Percentiles rank a stretch among this genome's conserved stretches.
Conservation (phyloP, 2,888 invertebrate species). For the Microctonus aethiopoides region DNA sequence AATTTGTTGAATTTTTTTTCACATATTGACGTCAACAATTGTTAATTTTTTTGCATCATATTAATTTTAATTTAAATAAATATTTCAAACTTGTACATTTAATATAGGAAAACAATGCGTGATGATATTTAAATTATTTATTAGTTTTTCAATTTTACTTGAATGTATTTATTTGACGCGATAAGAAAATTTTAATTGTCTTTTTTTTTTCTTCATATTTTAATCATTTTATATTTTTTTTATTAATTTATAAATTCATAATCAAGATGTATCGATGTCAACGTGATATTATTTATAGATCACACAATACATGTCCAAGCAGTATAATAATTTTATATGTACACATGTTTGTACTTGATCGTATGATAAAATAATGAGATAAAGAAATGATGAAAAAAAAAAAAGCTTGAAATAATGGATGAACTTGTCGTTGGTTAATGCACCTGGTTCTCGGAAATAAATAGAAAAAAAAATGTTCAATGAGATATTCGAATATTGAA, state of each 20-base stretch:
- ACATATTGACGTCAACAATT: background rate
- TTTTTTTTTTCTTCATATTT: background rate
- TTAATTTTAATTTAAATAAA: background rate
- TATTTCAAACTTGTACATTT: background rate
- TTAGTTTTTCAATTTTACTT: background rate
- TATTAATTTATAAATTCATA: background rate
- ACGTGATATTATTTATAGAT: background rate
- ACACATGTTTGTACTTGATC: no score
- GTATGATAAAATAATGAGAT: background rate
- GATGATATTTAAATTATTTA: background rate
- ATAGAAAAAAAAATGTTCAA: background rate
- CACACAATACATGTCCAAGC: background rate
- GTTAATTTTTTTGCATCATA: background rate
- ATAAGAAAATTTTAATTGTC: background rate
- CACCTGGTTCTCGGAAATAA: background rate
- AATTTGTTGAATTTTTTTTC: background rate
- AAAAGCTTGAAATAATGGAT: background rate
- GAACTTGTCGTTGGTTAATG: background rate
- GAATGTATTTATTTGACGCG: background rate
- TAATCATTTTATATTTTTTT: no score
- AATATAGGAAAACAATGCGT: background rate
- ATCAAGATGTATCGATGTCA: background rate
- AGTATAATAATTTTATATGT: no score
- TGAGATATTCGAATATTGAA: background rate
- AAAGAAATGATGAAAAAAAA: background rate